Evolutionary conservation across 1,140 invertebrate species (phyloP).

Genomic region (Drosophila pachea): DNA sequence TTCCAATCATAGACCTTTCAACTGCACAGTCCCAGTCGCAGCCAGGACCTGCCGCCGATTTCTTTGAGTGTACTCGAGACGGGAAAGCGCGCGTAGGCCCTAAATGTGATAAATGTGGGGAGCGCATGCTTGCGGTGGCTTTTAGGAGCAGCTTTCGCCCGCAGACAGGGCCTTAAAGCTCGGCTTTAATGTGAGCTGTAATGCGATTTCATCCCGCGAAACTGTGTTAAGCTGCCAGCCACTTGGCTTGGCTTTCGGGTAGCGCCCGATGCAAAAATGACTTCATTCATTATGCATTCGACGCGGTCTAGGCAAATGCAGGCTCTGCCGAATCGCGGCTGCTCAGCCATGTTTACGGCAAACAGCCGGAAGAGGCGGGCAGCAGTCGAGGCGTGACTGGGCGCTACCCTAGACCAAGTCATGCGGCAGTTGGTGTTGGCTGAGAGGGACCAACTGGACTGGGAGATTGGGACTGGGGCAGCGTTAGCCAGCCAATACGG

Average conservation of each 20-base stretch:
- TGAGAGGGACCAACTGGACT: too few species aligned
- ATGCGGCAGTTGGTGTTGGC: not conserved
- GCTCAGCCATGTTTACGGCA: not conserved
- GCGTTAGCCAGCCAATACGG: too few species aligned
- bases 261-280: not conserved
- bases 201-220: slow-evolving; percentile 1
- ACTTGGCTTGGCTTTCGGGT: slow-evolving; percentile 11
- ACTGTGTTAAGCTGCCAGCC: slow-evolving; percentile 26
- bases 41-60: not conserved
- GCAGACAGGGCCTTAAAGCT: slow-evolving; percentile 4
- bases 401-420: not conserved
- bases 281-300: slow-evolving; percentile 34
- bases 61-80: not conserved
- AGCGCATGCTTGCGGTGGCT: not conserved
- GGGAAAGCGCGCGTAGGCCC: not conserved
- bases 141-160: not conserved
- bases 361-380: too few species aligned
- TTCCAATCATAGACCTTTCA: too few species aligned
- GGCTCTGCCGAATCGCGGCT: too few species aligned
- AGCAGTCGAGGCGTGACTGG: too few species aligned
- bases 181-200: not conserved
- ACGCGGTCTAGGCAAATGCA: not conserved
- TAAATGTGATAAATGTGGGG: not conserved
- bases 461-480: too few species aligned
- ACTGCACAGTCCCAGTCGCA: too few species aligned